Conservation (phyloP, 2,113 vertebrate species). For the Sturnus vulgaris region DNA sequence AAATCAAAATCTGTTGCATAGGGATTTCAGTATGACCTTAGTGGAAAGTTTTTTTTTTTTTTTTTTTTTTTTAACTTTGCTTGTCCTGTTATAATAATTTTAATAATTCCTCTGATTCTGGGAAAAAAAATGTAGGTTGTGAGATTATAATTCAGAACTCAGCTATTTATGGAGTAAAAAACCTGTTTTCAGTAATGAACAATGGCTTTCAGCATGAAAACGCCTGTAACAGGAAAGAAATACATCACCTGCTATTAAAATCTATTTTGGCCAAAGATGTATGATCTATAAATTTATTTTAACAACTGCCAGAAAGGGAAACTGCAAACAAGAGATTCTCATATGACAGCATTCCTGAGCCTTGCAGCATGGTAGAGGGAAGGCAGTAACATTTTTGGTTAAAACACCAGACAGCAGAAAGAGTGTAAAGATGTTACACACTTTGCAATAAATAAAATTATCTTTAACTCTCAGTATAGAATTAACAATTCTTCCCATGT, state of each 20-base stretch:
- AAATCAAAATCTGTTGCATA: neutral
- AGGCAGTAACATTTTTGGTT: neutral
- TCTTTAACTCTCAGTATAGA: neutral
- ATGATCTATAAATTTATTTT: neutral
- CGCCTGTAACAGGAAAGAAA: neutral
- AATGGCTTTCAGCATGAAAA: neutral
- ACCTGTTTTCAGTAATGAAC: neutral
- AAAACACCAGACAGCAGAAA: neutral
- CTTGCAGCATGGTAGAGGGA: neutral
- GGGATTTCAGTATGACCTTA: neutral
- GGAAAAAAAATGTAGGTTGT: fast-evolving
- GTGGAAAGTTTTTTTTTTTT: neutral
- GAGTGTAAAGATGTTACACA: neutral
- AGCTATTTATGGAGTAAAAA: neutral
- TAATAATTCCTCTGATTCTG: neutral
- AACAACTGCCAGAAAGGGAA: neutral
- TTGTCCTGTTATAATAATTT: neutral
- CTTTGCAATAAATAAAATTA: neutral
- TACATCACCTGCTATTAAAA: neutral
- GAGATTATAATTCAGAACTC: neutral
- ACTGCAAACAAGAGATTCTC: neutral
- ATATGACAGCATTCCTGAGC: neutral
- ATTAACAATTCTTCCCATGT: neutral
- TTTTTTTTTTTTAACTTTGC: neutral
- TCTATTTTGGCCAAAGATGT: neutral